Base-by-base conservation (phyloP, 2,888 invertebrate species). In the Lacanobia wlatinum region DNA sequence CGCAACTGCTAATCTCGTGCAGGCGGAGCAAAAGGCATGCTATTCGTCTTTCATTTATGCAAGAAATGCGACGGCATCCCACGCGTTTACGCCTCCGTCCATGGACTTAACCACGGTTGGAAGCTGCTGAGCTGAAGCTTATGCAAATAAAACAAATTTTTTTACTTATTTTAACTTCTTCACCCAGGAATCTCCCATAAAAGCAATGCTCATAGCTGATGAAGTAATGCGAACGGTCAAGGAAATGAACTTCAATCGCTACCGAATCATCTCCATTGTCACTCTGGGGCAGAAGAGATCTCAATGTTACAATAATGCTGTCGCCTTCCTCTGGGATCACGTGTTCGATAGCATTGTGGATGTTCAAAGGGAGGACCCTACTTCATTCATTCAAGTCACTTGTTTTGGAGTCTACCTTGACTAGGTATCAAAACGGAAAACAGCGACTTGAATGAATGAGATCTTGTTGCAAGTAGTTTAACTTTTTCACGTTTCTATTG, bases 351-450 rank as follows among this genome's bases (percentile, higher is more conserved):
- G 75, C 56, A 89, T 92, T 58, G 90, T 92, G 0, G 86, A 94
- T 64, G 69, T 88, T 1, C 83, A 89, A 0, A 89, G 91, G 53
- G 94, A 94, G 12, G 79, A 82, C 2, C 83, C 70, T 3, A 88
- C 92, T 0, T 90, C 90, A 8, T 94, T 94, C 46, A 88, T 96
- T 60, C 96, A 96, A 79, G 90, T 92, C 43, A 95, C 95, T 2
- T 85, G 90, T 0, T 94, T 96, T 84, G 95, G 92, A 83, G 67
- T 94, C n/a, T 94, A 94, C 78, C 88, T 94, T 58, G 94, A 94
- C 77, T 94, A 64, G 12, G 2, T 21, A 82, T 86, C n/a, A 18
- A 34, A 6, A 34, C 2, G 4, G 34, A 34, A 34, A 34, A 34
- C 6, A 34, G 2, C 6, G 6, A 34, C 10, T 43, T 67, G 18